Evolutionary conservation across 1,140 invertebrate species (phyloP).

Genomic region (Littorina saxatilis): DNA sequence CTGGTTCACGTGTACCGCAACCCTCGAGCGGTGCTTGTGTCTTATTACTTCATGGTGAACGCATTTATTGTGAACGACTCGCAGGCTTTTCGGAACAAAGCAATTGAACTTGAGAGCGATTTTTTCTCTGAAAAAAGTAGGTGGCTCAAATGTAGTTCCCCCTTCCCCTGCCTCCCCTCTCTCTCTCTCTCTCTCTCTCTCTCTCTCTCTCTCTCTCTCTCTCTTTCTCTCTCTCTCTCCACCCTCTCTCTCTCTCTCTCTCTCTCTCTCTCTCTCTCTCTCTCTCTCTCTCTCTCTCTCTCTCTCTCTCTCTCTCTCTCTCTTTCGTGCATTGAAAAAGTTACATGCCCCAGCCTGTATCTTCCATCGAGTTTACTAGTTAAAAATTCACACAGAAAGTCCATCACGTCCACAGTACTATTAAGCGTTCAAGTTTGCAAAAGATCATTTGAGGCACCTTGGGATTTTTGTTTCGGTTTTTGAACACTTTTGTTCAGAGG

Average conservation of each 20-base stretch:
- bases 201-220: too few species aligned
- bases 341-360: not conserved
- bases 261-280: not conserved
- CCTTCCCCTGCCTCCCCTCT: too few species aligned
- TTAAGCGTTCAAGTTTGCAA: not conserved
- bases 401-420: not conserved
- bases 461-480: not conserved
- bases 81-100: too few species aligned
- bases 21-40: conserved; percentile 50
- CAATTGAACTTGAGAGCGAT: too few species aligned
- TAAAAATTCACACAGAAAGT: not conserved
- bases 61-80: not conserved
- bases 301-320: not conserved
- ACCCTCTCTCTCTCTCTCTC: too few species aligned
- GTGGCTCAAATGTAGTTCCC: too few species aligned
- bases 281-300: not conserved
- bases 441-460: not conserved
- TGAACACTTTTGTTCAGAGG: not conserved
- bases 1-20: conserved; percentile 51
- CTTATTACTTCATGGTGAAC: conserved; percentile 5
- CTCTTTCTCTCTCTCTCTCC: too few species aligned
- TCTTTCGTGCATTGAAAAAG: not conserved
- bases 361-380: not conserved
- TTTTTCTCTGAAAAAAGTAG: too few species aligned
- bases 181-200: too few species aligned